Conservation (phyloP, 2,888 invertebrate species). For the Sarcophaga variegata region DNA sequence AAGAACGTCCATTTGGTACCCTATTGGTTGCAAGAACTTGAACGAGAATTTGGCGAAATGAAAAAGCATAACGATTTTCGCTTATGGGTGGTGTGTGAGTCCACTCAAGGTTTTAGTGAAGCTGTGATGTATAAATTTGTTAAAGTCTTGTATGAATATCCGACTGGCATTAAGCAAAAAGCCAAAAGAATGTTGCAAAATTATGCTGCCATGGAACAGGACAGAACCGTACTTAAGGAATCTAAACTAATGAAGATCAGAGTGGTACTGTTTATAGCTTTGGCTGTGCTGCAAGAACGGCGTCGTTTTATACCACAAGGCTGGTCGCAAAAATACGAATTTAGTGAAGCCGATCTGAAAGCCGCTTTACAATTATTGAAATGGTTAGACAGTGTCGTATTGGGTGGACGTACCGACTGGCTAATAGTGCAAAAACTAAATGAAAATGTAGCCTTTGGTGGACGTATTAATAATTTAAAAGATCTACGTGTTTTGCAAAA, state of each 20-base stretch:
- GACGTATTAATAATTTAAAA: slow-evolving; percentile 90
- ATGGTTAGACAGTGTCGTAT: slow-evolving; percentile 76
- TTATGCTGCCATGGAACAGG: slow-evolving; percentile 83
- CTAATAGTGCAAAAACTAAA: slow-evolving; percentile 89
- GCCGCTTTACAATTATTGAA: slow-evolving; percentile 86
- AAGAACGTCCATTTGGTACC: slow-evolving; percentile 91
- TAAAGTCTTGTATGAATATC: slow-evolving; percentile 91
- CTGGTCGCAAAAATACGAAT: slow-evolving; percentile 95
- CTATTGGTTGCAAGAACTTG: slow-evolving; percentile 86
- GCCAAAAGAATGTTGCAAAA: slow-evolving; percentile 88
- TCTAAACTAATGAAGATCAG: slow-evolving; percentile 84
- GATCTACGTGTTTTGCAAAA: slow-evolving; percentile 83
- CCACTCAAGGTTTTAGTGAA: slow-evolving; percentile 88
- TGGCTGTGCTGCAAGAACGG: slow-evolving; percentile 95
- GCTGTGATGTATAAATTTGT: slow-evolving; percentile 89
- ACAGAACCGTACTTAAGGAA: slow-evolving; percentile 70
- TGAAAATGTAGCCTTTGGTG: slow-evolving; percentile 92
- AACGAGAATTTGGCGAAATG: slow-evolving; percentile 85
- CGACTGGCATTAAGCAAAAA: slow-evolving; percentile 93
- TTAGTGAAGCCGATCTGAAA: slow-evolving; percentile 90
- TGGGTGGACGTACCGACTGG: slow-evolving; percentile 84
- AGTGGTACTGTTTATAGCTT: slow-evolving; percentile 92
- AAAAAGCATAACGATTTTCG: slow-evolving; percentile 84
- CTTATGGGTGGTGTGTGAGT: slow-evolving; percentile 94
- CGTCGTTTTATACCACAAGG: slow-evolving; percentile 95